Percentiles rank a stretch among this genome's conserved stretches.
phyloP scores from a whole-genome alignment of 2,113 vertebrate genomes.

The Coturnix japonica region DNA sequence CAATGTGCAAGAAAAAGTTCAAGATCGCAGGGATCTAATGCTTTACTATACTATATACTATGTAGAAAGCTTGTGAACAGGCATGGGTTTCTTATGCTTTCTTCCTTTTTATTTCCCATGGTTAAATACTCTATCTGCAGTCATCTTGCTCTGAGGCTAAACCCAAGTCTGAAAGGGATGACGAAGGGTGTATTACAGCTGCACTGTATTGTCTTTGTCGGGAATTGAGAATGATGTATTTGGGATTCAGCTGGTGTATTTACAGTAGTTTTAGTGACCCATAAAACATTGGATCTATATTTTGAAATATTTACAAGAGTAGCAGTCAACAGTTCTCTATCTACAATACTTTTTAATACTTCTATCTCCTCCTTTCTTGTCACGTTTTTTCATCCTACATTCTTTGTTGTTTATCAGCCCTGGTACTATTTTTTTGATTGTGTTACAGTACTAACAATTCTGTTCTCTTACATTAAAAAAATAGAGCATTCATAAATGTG shows the following conservation, averaged over 20 bases:
- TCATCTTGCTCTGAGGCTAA: constrained; percentile 16
- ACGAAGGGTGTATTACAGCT: background rate
- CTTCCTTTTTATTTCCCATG: background rate
- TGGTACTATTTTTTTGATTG: background rate
- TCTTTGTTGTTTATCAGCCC: background rate
- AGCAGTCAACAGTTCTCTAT: constrained; percentile 51
- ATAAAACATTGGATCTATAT: constrained; percentile 25
- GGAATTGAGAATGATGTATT: constrained; percentile 67
- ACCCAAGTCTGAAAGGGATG: constrained; percentile 13
- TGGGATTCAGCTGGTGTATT: constrained; percentile 67
- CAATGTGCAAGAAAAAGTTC: background rate
- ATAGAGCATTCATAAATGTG: background rate
- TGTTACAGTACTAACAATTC: background rate
- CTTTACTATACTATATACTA: background rate
- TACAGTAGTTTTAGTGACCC: constrained; percentile 70
- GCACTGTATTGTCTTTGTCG: constrained; percentile 42
- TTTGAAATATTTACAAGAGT: constrained; percentile 45
- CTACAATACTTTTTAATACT: constrained; percentile 40
- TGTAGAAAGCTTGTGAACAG: background rate
- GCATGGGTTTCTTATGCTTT: background rate
- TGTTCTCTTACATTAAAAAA: constrained; percentile 13
- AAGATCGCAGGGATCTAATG: background rate
- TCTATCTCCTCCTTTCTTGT: background rate
- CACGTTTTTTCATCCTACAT: background rate
- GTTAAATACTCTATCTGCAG: background rate